Evolutionary conservation across 2,113 vertebrate genomes (phyloP).

Genomic region (Amazona guildingii): DNA sequence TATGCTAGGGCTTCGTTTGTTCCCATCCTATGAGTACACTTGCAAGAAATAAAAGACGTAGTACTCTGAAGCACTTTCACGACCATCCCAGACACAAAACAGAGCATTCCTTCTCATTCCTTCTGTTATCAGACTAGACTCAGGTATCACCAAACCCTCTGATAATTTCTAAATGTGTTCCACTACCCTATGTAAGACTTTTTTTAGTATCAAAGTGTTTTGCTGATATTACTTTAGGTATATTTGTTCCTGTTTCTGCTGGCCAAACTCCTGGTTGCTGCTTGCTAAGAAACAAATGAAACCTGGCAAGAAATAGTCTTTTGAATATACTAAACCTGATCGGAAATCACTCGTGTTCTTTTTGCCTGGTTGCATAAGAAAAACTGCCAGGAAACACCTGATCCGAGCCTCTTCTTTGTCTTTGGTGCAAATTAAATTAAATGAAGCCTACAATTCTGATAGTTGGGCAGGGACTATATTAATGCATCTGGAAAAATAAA

Average conservation of each 20-base stretch:
- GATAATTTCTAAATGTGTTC: background rate
- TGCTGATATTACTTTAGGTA: background rate
- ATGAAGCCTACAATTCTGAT: background rate
- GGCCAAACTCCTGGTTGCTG: background rate
- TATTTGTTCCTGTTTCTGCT: background rate
- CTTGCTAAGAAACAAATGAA: background rate
- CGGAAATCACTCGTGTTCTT: background rate
- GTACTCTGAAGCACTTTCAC: background rate
- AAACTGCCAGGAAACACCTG: background rate
- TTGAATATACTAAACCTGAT: background rate
- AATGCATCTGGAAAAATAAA: background rate
- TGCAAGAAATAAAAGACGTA: background rate
- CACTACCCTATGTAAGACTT: background rate
- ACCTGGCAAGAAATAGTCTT: background rate
- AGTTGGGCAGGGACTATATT: background rate
- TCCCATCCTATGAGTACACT: background rate
- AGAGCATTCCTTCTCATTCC: background rate
- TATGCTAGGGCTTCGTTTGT: background rate
- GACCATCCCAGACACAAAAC: background rate
- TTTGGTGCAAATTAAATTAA: background rate
- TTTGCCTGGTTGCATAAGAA: background rate
- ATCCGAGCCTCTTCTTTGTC: background rate
- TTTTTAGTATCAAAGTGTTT: accelerated
- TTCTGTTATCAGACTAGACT: background rate
- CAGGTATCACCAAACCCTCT: background rate